A percentile compares a stretch with the other conserved stretches of the same genome.
These are phyloP conservation scores for Drosophila helvetica DNA, from an alignment of 2,888 invertebrate species.

Conservation along the genomic window DNA sequence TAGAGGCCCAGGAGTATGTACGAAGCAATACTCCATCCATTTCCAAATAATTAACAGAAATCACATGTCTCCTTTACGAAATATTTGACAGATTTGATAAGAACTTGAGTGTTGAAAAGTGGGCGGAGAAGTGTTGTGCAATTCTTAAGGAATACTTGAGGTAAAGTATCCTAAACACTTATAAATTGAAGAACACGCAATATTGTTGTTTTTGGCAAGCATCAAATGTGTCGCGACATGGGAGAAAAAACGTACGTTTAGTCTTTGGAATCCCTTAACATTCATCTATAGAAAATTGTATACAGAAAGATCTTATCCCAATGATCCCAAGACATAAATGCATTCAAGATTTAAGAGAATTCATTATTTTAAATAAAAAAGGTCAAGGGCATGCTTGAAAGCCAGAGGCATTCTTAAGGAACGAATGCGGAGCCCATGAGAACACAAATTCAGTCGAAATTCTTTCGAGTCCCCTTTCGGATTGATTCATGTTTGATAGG, in stretches of 20 bases:
- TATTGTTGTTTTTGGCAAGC: too few relatives aligned
- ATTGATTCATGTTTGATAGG: not conserved
- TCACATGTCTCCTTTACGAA: not conserved
- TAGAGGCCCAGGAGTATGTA: not conserved
- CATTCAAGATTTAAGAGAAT: not conserved
- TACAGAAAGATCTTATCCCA: too few relatives aligned
- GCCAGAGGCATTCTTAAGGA: not conserved
- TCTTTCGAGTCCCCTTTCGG: not conserved
- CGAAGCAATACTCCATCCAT: not conserved
- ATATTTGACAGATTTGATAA: not conserved
- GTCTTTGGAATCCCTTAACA: too few relatives aligned
- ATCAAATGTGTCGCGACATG: too few relatives aligned
- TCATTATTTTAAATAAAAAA: not conserved
- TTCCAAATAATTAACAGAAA: conserved; percentile 3
- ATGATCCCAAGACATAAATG: too few relatives aligned
- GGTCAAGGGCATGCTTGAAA: not conserved
- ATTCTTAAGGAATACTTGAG: not conserved
- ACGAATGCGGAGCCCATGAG: too few relatives aligned
- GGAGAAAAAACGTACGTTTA: too few relatives aligned
- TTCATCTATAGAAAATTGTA: too few relatives aligned
- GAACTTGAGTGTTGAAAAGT: not conserved
- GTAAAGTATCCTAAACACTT: not conserved
- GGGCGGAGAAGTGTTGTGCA: too few relatives aligned
- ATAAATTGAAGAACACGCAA: not conserved
- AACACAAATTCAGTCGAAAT: not conserved